These are phyloP conservation scores for Druceiella hillmani DNA, from an alignment of 2,888 invertebrate genomes.

Conservation along the genomic window DNA sequence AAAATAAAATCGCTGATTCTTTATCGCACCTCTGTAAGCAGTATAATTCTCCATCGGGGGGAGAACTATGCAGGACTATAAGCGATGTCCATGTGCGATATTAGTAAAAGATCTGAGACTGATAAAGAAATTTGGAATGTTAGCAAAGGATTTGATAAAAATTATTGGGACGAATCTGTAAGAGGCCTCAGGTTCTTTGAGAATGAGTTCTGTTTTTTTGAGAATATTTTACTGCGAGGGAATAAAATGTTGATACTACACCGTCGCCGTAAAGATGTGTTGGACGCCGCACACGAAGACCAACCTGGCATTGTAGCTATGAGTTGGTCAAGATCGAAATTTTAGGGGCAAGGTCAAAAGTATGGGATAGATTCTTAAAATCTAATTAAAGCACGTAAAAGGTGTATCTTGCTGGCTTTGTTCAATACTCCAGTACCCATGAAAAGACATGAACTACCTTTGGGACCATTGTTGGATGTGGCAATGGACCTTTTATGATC, in stretches of 20 bases:
- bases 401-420: no score
- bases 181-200: neutral
- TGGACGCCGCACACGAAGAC: conserved; percentile 24
- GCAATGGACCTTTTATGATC: neutral
- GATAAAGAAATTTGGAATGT: neutral
- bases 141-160: neutral
- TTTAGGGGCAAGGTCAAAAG: conserved; percentile 26
- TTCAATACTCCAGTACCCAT: conserved; percentile 17
- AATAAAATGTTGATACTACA: conserved; percentile 23
- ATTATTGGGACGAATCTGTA: neutral
- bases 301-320: no score
- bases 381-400: conserved; percentile 17
- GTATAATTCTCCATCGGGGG: conserved; percentile 6
- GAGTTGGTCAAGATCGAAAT: conserved; percentile 19
- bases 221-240: neutral
- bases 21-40: no score
- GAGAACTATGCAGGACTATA: neutral
- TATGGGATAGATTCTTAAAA: conserved; percentile 18
- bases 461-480: conserved; percentile 12
- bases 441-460: conserved; percentile 19
- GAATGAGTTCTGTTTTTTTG: neutral
- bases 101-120: neutral
- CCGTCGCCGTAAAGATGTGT: conserved; percentile 13
- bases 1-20: conserved; percentile 27
- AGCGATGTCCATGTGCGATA: neutral